A percentile compares a stretch with the other conserved stretches of the same genome.
phyloP scores from a whole-genome alignment of 2,797 vertebrate species.

The Coracias cyanogaster region DNA sequence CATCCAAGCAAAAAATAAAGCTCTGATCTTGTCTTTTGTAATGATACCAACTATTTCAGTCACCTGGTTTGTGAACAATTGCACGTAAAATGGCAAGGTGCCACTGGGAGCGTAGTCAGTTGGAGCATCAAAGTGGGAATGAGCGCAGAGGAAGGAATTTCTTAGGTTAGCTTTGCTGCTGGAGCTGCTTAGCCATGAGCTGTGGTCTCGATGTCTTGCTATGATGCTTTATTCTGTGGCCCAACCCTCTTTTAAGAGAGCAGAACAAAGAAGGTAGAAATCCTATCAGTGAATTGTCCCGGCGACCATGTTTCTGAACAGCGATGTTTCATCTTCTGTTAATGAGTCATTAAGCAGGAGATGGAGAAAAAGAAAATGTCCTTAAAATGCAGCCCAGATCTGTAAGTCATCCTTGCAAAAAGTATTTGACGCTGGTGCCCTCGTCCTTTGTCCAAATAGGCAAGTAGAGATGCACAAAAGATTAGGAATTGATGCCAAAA shows the following conservation, averaged over 20 bases:
- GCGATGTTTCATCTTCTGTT: background rate
- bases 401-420: background rate
- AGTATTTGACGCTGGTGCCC: accelerated
- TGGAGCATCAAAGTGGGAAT: background rate
- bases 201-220: background rate
- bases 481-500: background rate
- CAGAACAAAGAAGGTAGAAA: background rate
- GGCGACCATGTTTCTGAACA: background rate
- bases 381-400: background rate
- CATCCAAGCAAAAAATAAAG: background rate
- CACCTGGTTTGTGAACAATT: background rate
- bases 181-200: background rate
- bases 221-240: background rate
- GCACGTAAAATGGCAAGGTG: background rate
- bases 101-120: background rate
- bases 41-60: background rate
- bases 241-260: background rate
- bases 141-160: background rate
- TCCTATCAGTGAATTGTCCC: background rate
- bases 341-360: background rate
- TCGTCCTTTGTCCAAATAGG: background rate
- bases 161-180: background rate
- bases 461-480: background rate
- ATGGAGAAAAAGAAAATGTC: background rate
- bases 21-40: background rate